A percentile compares a stretch with the other conserved stretches of the same genome.
These are phyloP conservation scores for Bostrychus sinensis DNA, from an alignment of 2,113 vertebrate genomes.

Conservation along the genomic window DNA sequence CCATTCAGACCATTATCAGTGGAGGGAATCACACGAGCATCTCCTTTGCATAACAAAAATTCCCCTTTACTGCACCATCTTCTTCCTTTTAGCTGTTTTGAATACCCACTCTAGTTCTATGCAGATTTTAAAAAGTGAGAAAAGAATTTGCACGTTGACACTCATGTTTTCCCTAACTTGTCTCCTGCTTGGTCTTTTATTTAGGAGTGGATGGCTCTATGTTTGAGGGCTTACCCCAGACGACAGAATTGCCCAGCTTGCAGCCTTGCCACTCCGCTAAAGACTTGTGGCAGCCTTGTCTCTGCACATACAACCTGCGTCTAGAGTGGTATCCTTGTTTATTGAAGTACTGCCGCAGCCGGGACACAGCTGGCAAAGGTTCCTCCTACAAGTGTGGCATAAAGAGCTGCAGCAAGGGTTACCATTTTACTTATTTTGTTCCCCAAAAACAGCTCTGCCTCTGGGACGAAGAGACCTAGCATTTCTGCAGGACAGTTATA, in stretches of 20 bases:
- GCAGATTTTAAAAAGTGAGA: conserved; percentile 19
- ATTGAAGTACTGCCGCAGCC: conserved; percentile 93
- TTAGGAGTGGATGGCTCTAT: conserved; percentile 89
- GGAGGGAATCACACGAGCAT: conserved; percentile 50
- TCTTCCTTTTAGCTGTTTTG: conserved; percentile 33
- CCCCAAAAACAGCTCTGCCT: conserved; percentile 92
- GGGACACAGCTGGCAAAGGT: conserved; percentile 80
- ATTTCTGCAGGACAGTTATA: conserved; percentile 21
- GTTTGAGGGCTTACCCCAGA: conserved; percentile 87
- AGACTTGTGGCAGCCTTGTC: conserved; percentile 87
- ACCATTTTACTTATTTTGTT: conserved; percentile 89
- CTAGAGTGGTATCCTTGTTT: conserved; percentile 97
- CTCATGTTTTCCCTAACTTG: conserved; percentile 4
- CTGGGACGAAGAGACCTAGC: conserved; percentile 93
- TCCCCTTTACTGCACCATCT: conserved; percentile 33
- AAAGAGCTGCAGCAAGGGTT: conserved; percentile 96
- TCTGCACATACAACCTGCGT: conserved; percentile 88
- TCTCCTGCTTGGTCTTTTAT: conserved; percentile 18
- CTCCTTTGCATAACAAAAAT: conserved; percentile 74
- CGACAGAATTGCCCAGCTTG: conserved; percentile 71
- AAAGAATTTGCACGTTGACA: conserved; percentile 26
- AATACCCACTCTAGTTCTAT: conserved; percentile 24
- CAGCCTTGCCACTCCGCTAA: conserved; percentile 80
- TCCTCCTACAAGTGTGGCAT: conserved; percentile 97
- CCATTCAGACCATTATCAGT: conserved; percentile 50